Conservation (phyloP, 2,113 vertebrate genomes). For the Blennius ocellaris region DNA sequence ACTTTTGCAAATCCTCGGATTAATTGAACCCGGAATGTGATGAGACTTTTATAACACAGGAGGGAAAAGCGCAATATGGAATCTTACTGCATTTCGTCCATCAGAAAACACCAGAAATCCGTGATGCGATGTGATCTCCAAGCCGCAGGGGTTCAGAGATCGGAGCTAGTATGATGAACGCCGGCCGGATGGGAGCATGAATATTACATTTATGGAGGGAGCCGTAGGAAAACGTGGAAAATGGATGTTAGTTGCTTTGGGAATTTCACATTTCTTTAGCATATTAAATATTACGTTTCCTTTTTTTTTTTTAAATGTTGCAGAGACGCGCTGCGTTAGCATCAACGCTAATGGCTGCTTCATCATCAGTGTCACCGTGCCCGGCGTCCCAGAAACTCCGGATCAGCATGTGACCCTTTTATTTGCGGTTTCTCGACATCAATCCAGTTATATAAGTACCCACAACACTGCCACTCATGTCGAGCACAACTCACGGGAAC, state of each 20-base stretch:
- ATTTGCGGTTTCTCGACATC: background rate
- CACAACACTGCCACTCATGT: background rate
- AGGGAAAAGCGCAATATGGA: background rate
- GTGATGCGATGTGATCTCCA: background rate
- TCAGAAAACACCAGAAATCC: background rate
- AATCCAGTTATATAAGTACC: background rate
- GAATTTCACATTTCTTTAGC: too few species aligned
- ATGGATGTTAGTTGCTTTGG: too few species aligned
- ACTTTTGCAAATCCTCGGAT: too few species aligned
- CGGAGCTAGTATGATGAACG: background rate
- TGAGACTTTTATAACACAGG: too few species aligned
- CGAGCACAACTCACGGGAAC: background rate
- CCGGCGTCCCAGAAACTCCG: constrained; percentile 5
- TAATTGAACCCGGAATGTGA: too few species aligned
- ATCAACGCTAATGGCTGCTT: background rate
- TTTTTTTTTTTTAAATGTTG: too few species aligned
- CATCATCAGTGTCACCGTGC: constrained; percentile 1
- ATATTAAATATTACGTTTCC: too few species aligned
- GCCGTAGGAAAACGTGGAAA: too few species aligned
- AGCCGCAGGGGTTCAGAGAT: background rate
- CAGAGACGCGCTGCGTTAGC: background rate
- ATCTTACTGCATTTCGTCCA: background rate
- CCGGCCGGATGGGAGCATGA: background rate
- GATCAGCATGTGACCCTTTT: background rate
- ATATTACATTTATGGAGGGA: too few species aligned